phyloP scores from a whole-genome alignment of 2,113 vertebrate genomes.

The Daphoenositta chrysoptera region DNA sequence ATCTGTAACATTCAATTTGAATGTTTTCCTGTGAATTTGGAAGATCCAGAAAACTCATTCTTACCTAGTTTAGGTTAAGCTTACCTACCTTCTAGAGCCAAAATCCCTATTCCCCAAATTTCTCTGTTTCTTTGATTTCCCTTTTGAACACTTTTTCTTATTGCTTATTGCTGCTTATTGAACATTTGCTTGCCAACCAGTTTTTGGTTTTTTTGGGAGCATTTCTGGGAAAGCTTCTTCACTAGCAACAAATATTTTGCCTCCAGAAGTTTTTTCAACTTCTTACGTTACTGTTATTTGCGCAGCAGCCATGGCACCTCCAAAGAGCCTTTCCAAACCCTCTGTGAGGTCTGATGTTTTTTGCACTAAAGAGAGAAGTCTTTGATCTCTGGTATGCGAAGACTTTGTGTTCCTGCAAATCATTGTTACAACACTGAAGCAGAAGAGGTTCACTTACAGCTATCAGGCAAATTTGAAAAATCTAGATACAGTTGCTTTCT shows the following conservation, averaged over 20 bases:
- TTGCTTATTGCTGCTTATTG: background rate
- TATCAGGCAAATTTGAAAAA: background rate
- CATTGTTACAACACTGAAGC: background rate
- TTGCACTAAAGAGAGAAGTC: background rate
- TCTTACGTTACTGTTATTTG: background rate
- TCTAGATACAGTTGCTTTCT: background rate
- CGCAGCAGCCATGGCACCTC: background rate
- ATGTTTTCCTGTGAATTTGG: background rate
- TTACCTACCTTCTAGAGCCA: background rate
- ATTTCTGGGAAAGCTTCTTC: background rate
- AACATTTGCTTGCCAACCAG: background rate
- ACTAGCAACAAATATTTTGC: background rate
- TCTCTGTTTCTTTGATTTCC: background rate
- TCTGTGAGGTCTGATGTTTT: background rate
- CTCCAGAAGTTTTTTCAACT: background rate
- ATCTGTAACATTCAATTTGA: background rate
- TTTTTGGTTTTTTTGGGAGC: background rate
- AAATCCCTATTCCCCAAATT: background rate
- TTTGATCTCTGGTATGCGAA: background rate
- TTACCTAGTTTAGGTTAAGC: background rate
- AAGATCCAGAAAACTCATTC: background rate
- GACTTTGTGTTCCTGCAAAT: background rate
- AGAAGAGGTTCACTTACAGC: accelerated
- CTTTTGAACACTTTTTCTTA: background rate
- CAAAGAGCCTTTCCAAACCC: background rate